Conservation (phyloP, 2,888 invertebrate species). For the Cantharis rufa region DNA sequence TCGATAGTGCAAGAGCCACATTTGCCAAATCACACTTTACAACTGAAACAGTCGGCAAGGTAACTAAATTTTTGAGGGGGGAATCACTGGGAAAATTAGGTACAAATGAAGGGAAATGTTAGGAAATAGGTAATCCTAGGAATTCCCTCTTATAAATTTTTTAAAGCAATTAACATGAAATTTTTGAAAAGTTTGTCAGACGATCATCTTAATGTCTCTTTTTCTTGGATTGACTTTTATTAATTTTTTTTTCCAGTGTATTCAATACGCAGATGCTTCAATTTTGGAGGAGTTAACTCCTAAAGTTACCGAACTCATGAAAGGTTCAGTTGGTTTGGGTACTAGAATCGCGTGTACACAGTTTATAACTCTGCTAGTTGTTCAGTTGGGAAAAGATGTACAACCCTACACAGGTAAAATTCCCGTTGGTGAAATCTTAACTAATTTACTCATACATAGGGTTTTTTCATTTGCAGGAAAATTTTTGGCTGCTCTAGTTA, state of each 20-base stretch:
- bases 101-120: too few species aligned
- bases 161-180: too few species aligned
- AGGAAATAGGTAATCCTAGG: too few species aligned
- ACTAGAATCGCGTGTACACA: constrained; percentile 83
- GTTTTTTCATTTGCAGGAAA: constrained; percentile 50
- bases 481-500: constrained; percentile 67
- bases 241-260: constrained; percentile 57
- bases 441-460: not conserved
- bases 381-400: constrained; percentile 59
- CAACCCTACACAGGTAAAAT: constrained; percentile 61
- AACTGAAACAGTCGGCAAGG: constrained; percentile 84
- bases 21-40: constrained; percentile 85
- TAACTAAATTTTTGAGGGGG: constrained; percentile 49
- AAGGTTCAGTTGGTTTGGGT: constrained; percentile 78
- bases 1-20: constrained; percentile 80
- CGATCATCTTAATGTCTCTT: too few species aligned
- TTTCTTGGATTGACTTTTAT: too few species aligned
- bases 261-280: constrained; percentile 74
- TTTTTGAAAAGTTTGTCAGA: too few species aligned
- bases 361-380: constrained; percentile 71
- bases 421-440: not conserved
- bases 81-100: too few species aligned
- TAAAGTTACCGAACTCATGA: constrained; percentile 79
- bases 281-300: constrained; percentile 81
- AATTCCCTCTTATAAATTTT: too few species aligned